Evolutionary conservation across 2,888 invertebrate species (phyloP), one percentile per base, ranked within the genome.

Genomic region (Synergus gifuensis): DNA sequence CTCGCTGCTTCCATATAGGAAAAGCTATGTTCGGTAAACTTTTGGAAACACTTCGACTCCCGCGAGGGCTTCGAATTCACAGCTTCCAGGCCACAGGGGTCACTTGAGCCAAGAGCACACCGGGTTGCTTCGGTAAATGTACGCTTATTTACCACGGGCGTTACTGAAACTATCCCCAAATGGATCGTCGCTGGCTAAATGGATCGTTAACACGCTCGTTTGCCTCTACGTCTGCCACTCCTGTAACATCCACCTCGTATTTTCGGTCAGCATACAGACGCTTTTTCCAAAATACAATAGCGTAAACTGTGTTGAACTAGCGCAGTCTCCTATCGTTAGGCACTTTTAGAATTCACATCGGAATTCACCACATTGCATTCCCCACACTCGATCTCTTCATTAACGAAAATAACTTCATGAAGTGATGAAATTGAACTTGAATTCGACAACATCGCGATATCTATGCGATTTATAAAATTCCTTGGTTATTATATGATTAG

Each of bases 181-280:
- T 79, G 83, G 80, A 82, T 82, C 77, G 69, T 79, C 54, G 44
- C 76, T 78, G 73, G 36, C 77, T 79, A 83, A 82, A 82, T 83
- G 81, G 82, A 82, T 83, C 82, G 83, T 83, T 83, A 83, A 81
- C 82, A 78, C 66, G 78, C 79, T 79, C 81, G 82, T 82, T 82
- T 82, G 66, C 77, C 76, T 66, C 44, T 66, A 40, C 76, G 76
- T n/a, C 76, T 44, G 60, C 67, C 22, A 78, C 54, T 78, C 49
- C 28, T 49, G 18, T n/a, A 46, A 64, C 36, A 36, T 67, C 60
- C 78, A 58, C 49, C 60, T 69, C 58, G 69, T 42, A 60, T 58
- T 69, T 69, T 78, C 9, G 49, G 42, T 18, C 64, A 66, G 40
- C 60, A 44, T 22, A 18, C n/a, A 49, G 9, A 3, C 62, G 44